Evolutionary conservation across 2,113 vertebrate species (phyloP).

Genomic region (Gnathonemus longibarbis): DNA sequence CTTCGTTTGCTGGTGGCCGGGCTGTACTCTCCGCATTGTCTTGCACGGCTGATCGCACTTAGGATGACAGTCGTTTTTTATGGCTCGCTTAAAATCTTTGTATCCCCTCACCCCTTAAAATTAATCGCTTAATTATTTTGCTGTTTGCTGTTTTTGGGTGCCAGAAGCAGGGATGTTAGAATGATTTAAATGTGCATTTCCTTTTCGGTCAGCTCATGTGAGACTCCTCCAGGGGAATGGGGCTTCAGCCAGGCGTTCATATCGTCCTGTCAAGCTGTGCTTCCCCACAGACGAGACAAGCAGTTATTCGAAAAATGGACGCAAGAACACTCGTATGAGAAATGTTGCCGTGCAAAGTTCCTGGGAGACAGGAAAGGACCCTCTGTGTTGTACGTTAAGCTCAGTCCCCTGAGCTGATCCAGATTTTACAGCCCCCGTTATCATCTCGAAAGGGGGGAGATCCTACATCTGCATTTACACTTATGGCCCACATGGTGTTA

Average conservation of each 20-base stretch:
- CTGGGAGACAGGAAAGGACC: neutral
- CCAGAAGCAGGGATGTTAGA: neutral
- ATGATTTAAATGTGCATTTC: neutral
- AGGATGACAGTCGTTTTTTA: neutral
- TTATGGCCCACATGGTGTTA: neutral
- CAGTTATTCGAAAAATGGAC: neutral
- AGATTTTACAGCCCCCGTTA: neutral
- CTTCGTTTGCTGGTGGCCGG: constrained; percentile 2
- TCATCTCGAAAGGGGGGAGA: neutral
- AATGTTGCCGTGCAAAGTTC: neutral
- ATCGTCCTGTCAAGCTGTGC: neutral
- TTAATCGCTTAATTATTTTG: neutral
- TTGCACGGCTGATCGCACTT: neutral
- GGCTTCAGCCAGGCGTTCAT: neutral
- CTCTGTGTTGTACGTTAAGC: neutral
- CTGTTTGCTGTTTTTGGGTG: neutral
- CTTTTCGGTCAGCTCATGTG: neutral
- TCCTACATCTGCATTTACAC: neutral
- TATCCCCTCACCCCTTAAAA: neutral
- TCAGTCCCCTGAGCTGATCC: neutral
- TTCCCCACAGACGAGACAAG: neutral
- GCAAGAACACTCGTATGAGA: neutral
- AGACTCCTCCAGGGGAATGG: neutral
- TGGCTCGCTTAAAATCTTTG: neutral
- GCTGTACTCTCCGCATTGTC: neutral